Conservation (phyloP, 2,888 invertebrate species). For the Fragum sueziense region DNA sequence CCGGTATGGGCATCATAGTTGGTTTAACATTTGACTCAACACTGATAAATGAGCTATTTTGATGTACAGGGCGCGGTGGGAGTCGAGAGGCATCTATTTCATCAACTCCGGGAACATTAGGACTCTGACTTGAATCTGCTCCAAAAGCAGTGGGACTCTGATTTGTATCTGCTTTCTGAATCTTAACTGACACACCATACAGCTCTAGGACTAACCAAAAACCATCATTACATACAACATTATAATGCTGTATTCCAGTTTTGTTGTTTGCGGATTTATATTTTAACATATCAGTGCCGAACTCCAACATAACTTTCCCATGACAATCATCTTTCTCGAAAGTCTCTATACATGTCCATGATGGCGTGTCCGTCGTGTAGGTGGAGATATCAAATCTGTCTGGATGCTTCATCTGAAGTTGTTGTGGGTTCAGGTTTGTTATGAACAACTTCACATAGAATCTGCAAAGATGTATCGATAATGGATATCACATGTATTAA, state of each 20-base stretch:
- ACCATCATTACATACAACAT: neutral
- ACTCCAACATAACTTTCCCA: constrained; percentile 32
- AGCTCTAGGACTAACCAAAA: constrained; percentile 45
- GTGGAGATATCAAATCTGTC: constrained; percentile 30
- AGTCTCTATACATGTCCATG: constrained; percentile 35
- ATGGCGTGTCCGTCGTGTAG: neutral
- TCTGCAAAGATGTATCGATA: constrained; percentile 24
- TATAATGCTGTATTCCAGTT: constrained; percentile 22
- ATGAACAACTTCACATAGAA: constrained; percentile 37
- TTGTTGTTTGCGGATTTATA: constrained; percentile 30
- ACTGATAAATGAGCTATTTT: neutral
- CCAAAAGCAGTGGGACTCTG: no score
- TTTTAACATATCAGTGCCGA: constrained; percentile 13
- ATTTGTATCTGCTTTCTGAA: neutral
- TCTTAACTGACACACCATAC: constrained; percentile 32
- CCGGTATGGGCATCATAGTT: neutral
- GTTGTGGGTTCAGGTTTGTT: constrained; percentile 20
- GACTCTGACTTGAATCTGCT: neutral
- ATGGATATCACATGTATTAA: no score
- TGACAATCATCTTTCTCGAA: constrained; percentile 51
- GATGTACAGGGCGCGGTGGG: neutral
- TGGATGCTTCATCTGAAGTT: constrained; percentile 19
- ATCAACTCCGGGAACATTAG: neutral
- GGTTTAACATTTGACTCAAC: neutral
- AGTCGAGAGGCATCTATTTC: neutral